Conservation (phyloP, 2,797 vertebrate species). For the Enteromius argenteus region DNA sequence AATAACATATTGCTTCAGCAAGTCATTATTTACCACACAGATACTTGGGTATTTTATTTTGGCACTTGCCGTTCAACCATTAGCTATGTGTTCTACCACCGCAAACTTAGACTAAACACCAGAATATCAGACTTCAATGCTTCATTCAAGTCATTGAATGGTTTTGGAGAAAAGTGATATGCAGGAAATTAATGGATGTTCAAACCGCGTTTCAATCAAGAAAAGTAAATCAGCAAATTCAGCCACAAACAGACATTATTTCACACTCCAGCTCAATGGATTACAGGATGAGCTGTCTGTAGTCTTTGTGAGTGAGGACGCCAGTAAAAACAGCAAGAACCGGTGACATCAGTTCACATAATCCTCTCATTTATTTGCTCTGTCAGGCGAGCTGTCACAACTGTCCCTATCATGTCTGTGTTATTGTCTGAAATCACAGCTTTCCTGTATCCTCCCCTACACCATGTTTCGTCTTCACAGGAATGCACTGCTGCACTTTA, state of each 20-base stretch:
- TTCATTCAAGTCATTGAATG: constrained; percentile 7
- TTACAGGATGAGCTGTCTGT: constrained; percentile 61
- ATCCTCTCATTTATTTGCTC: constrained; percentile 58
- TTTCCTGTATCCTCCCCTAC: constrained; percentile 45
- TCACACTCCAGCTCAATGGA: constrained; percentile 65
- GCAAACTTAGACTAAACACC: constrained; percentile 20
- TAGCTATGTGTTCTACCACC: constrained; percentile 2
- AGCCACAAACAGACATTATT: constrained; percentile 59
- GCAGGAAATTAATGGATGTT: constrained; percentile 25
- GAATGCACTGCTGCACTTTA: constrained; percentile 59
- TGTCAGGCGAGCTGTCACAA: constrained; percentile 57
- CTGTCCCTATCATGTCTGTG: constrained; percentile 45
- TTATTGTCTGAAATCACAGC: constrained; percentile 55
- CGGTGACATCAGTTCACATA: constrained; percentile 60
- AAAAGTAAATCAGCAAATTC: constrained; percentile 16
- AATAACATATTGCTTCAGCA: not conserved
- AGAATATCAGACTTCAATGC: constrained; percentile 38
- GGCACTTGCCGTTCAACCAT: not conserved
- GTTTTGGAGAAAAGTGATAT: constrained; percentile 24
- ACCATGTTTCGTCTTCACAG: constrained; percentile 65
- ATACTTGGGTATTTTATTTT: constrained; percentile 17
- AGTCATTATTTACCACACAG: not conserved
- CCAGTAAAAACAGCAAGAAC: constrained; percentile 68
- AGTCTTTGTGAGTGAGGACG: constrained; percentile 62
- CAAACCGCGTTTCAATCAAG: constrained; percentile 36